A percentile compares a stretch with the other conserved stretches of the same genome.
These are phyloP conservation scores for Pristionchus arcanus DNA, from an alignment of 2,888 invertebrate genomes.

Conservation along the genomic window DNA sequence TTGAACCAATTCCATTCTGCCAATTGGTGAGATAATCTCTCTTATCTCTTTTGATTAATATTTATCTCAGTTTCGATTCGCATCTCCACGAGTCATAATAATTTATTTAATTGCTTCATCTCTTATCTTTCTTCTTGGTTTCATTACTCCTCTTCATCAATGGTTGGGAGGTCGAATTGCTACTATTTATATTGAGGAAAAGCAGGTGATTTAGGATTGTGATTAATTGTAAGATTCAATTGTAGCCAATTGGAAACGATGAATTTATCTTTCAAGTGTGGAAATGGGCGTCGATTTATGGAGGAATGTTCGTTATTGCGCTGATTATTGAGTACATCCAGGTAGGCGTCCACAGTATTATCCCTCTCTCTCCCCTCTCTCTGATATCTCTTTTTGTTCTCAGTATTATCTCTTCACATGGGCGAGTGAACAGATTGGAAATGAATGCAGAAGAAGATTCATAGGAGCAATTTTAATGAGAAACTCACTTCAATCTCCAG, in stretches of 20 bases:
- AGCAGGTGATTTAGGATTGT: not conserved
- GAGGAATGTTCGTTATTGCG: not conserved
- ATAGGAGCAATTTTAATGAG: not conserved
- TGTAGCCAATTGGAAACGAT: constrained; percentile 23
- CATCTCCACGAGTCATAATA: not conserved
- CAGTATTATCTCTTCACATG: not conserved
- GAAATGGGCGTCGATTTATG: constrained; percentile 17
- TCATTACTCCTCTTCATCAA: constrained; percentile 26
- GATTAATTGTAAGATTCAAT: no score
- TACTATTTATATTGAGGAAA: constrained; percentile 16
- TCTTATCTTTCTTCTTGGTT: constrained; percentile 7
- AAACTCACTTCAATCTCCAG: not conserved
- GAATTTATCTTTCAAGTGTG: not conserved
- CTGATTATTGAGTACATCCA: not conserved
- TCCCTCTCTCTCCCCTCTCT: not conserved
- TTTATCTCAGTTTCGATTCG: not conserved
- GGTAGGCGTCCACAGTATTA: not conserved
- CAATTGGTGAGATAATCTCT: not conserved
- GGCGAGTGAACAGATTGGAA: constrained; percentile 33
- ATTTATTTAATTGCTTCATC: constrained; percentile 10
- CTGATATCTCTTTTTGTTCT: not conserved
- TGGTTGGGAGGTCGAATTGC: constrained; percentile 35
- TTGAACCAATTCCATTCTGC: not conserved
- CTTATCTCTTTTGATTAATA: not conserved
- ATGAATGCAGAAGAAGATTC: not conserved